A percentile compares a stretch with the other conserved stretches of the same genome.
Evolutionary conservation across 2,113 vertebrate genomes (phyloP).

Genomic region (Limanda limanda): DNA sequence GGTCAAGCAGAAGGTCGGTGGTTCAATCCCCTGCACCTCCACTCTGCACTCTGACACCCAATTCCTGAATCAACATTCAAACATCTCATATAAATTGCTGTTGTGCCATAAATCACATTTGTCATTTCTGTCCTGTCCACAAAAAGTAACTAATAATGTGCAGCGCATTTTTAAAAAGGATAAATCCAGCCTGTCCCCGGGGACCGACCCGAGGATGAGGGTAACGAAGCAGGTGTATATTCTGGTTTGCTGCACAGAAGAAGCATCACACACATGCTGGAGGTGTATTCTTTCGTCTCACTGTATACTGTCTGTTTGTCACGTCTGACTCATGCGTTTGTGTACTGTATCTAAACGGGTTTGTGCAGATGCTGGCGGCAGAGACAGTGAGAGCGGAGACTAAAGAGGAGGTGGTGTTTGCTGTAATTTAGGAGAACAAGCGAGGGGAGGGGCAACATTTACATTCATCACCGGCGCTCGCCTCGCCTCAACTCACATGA

Average conservation of each 20-base stretch:
- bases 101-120: too few relatives aligned
- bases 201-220: background rate
- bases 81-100: too few relatives aligned
- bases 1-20: too few relatives aligned
- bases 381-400: constrained; percentile 36
- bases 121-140: background rate
- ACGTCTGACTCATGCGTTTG: constrained; percentile 58
- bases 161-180: too few relatives aligned
- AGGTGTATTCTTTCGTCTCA: constrained; percentile 25
- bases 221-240: constrained; percentile 14
- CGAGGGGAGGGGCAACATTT: constrained; percentile 68
- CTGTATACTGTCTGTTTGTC: constrained; percentile 28
- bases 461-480: constrained; percentile 74
- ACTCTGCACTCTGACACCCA: too few relatives aligned
- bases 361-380: constrained; percentile 35
- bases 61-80: too few relatives aligned
- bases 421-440: constrained; percentile 73
- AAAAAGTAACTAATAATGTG: background rate
- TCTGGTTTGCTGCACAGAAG: background rate
- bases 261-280: constrained; percentile 21
- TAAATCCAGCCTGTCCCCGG: background rate
- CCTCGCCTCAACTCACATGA: constrained; percentile 69
- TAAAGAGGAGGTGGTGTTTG: constrained; percentile 67
- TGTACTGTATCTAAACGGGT: constrained; percentile 44
- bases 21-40: too few relatives aligned